A percentile compares a stretch with the other conserved stretches of the same genome.
Conservation (phyloP, 1,140 invertebrate species). For the Nasonia longicornis region DNA sequence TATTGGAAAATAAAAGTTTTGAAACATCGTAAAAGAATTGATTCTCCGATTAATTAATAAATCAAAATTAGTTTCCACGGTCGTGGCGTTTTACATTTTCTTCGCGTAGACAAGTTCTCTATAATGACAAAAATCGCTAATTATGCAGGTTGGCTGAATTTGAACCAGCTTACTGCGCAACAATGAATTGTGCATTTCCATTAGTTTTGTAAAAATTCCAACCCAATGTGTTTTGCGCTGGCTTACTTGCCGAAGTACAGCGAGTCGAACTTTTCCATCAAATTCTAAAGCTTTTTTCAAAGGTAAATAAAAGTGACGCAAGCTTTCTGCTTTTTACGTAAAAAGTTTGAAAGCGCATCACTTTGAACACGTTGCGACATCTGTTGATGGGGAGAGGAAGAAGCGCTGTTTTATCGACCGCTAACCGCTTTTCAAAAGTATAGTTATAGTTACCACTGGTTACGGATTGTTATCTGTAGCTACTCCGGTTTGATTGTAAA, state of each 20-base stretch:
- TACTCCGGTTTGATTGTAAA: neutral
- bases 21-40: too few relatives aligned
- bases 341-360: neutral
- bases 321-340: neutral
- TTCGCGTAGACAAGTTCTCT: too few relatives aligned
- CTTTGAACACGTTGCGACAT: constrained; percentile 8
- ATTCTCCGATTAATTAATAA: too few relatives aligned
- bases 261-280: neutral
- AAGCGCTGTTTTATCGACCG: constrained; percentile 19
- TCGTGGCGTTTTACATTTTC: too few relatives aligned
- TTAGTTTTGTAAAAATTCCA: neutral
- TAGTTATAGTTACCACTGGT: constrained; percentile 40
- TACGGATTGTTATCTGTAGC: constrained; percentile 26
- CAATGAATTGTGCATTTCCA: too few relatives aligned
- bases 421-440: neutral
- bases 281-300: neutral
- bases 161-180: too few relatives aligned
- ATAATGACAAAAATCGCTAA: too few relatives aligned
- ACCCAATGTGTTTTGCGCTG: neutral
- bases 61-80: too few relatives aligned
- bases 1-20: too few relatives aligned
- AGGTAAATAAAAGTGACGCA: neutral
- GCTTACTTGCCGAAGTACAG: too few relatives aligned
- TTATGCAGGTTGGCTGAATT: too few relatives aligned
- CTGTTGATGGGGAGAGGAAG: neutral